phyloP scores from a whole-genome alignment of 2,113 vertebrate genomes.

The Heptranchias perlo region DNA sequence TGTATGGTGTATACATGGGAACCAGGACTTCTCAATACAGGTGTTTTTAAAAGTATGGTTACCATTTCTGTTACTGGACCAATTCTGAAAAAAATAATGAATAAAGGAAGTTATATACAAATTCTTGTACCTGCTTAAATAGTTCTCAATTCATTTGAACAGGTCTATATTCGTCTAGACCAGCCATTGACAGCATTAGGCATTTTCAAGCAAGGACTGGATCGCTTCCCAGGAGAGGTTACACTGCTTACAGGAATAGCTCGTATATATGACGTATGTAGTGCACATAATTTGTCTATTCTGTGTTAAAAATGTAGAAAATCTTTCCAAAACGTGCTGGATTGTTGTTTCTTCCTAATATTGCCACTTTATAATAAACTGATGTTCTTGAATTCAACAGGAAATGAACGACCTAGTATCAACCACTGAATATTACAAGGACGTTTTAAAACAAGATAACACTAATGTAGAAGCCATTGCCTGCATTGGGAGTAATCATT shows the following conservation, averaged over 20 bases:
- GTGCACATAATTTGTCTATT: conserved; percentile 42
- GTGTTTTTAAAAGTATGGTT: background rate
- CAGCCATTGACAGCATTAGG: conserved; percentile 87
- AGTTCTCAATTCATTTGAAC: conserved; percentile 38
- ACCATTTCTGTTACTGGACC: background rate
- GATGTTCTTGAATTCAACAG: conserved; percentile 51
- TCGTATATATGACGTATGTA: conserved; percentile 78
- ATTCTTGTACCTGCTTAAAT: conserved; percentile 43
- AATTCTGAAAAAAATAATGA: conserved; percentile 42
- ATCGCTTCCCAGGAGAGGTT: conserved; percentile 90
- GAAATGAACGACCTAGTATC: conserved; percentile 85
- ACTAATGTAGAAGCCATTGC: conserved; percentile 93
- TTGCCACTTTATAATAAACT: background rate
- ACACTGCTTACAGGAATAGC: conserved; percentile 87
- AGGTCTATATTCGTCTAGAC: conserved; percentile 90
- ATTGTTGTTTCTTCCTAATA: background rate
- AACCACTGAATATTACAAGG: conserved; percentile 89
- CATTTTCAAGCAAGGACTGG: conserved; percentile 90
- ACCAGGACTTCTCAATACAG: background rate
- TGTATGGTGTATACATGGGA: background rate
- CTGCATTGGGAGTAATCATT: conserved; percentile 93
- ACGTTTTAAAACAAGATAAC: conserved; percentile 90
- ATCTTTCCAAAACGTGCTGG: background rate
- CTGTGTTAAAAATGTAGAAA: conserved; percentile 17
- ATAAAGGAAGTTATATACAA: conserved; percentile 25